Evolutionary conservation across 2,797 vertebrate genomes (phyloP).

Genomic region (Paratrypauchen microcephalus): DNA sequence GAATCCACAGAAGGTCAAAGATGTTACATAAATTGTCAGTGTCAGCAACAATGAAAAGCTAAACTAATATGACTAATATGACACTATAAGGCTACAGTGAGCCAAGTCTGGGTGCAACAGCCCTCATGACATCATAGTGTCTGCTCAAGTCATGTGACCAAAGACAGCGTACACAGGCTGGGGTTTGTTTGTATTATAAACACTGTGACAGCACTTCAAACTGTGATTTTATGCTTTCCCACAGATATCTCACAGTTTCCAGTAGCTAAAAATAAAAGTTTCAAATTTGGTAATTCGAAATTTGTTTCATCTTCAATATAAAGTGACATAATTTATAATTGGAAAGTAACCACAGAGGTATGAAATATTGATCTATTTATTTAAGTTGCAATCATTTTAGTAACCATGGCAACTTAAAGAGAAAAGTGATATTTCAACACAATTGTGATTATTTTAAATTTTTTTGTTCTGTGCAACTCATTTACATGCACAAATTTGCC

Average conservation of each 20-base stretch:
- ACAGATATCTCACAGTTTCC: not conserved
- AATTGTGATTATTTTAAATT: not conserved
- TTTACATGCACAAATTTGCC: not conserved
- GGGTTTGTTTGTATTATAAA: constrained; percentile 41
- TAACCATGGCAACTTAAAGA: no score
- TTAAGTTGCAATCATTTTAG: not conserved
- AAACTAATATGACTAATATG: not conserved
- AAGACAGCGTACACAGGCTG: constrained; percentile 18
- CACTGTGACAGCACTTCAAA: not conserved
- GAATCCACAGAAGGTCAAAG: not conserved
- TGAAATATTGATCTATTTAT: no score
- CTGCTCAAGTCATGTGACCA: constrained; percentile 49
- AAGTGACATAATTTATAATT: not conserved
- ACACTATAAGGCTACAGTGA: not conserved
- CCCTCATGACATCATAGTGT: constrained; percentile 49
- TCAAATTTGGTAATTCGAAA: not conserved
- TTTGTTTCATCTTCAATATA: not conserved
- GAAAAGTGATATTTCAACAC: not conserved
- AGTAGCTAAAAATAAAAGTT: not conserved
- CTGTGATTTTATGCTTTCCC: not conserved
- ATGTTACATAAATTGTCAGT: not conserved
- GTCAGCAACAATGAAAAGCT: not conserved
- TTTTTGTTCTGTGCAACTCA: not conserved
- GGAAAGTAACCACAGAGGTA: not conserved
- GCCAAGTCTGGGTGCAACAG: constrained; percentile 13